Base-by-base conservation (phyloP, 2,888 invertebrate species). In the Aphodius granarius region DNA sequence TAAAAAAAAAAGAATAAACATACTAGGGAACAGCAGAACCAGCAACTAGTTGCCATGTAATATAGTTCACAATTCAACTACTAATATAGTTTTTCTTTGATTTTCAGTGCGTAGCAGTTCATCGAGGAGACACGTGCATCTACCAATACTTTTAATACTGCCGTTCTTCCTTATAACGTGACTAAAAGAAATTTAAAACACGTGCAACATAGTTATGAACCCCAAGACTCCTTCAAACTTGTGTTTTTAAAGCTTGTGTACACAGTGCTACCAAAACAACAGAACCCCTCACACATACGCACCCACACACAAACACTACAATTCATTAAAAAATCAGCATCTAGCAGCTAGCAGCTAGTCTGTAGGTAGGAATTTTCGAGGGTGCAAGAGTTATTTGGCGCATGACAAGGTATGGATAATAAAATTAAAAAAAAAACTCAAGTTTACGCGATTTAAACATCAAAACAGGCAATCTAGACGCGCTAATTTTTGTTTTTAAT, bases 31-130 rank as follows among this genome's bases (percentile, higher is more conserved):
- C n/a, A n/a, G n/a, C n/a, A n/a, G n/a, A n/a, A n/a, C n/a, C n/a
- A n/a, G n/a, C n/a, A n/a, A n/a, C n/a, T n/a, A n/a, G n/a, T n/a
- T n/a, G 43, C 6, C 43, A 43, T 43, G 43, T 43, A 43, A 43
- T 3, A 43, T 43, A 9, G 6, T 43, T 43, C 6, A 43, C 1
- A 43, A 43, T 3, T 43, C 13, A 43, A 13, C 6, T 43, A 0
- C 43, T 43, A 9, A 43, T 43, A 43, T 13, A 19, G 21, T 19
- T 68, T 68, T 68, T 68, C 68, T 20, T 68, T 20, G 4, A n/a
- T 20, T 68, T 68, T 20, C 68, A 68, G 68, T 68, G 68, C 20
- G 68, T 20, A 68, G 68, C 20, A 22, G 22, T 22, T 68, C 68
- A 20, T 68, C 68, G 6, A 22, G 68, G 22, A 19, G 22, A 3